Conservation (phyloP, 2,797 vertebrate species). For the Lagocephalus sceleratus region DNA sequence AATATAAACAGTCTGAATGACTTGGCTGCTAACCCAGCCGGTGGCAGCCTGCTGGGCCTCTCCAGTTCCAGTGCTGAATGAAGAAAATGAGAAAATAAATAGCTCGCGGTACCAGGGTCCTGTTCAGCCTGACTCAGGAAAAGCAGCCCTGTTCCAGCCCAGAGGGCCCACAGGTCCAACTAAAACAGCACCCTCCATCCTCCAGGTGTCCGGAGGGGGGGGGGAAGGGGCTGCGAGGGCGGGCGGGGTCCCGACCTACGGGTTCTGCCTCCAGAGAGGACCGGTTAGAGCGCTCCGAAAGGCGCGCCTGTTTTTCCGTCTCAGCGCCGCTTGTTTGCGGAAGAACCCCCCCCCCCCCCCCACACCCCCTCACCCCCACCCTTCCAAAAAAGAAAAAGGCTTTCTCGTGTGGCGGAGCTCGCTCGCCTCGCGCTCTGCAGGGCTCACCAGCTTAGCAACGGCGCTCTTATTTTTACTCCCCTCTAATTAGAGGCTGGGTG, state of each 20-base stretch:
- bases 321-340: slow-evolving; percentile 55
- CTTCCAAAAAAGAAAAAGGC: no score
- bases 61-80: slow-evolving; percentile 65
- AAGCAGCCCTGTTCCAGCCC: slow-evolving; percentile 46
- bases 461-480: slow-evolving; percentile 55
- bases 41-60: slow-evolving; percentile 44
- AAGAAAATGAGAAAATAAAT: slow-evolving; percentile 63
- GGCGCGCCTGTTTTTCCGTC: slow-evolving; percentile 59
- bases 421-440: slow-evolving; percentile 26
- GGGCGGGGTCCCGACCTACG: slow-evolving; percentile 46
- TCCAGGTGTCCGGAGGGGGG: slow-evolving; percentile 53
- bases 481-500: slow-evolving; percentile 51
- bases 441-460: slow-evolving; percentile 52
- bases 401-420: slow-evolving; percentile 46
- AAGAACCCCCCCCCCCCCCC: no score
- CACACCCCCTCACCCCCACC: no score
- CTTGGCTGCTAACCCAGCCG: slow-evolving; percentile 40
- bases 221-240: slow-evolving; percentile 5
- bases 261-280: slow-evolving; percentile 27
- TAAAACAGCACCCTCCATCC: slow-evolving; percentile 40
- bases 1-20: slow-evolving; percentile 69
- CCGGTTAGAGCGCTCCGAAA: slow-evolving; percentile 43
- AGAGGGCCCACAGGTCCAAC: slow-evolving; percentile 42
- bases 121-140: slow-evolving; percentile 52
- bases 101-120: slow-evolving; percentile 45